Evolutionary conservation across 2,113 vertebrate species (phyloP).

Genomic region (Nothoprocta perdicaria): DNA sequence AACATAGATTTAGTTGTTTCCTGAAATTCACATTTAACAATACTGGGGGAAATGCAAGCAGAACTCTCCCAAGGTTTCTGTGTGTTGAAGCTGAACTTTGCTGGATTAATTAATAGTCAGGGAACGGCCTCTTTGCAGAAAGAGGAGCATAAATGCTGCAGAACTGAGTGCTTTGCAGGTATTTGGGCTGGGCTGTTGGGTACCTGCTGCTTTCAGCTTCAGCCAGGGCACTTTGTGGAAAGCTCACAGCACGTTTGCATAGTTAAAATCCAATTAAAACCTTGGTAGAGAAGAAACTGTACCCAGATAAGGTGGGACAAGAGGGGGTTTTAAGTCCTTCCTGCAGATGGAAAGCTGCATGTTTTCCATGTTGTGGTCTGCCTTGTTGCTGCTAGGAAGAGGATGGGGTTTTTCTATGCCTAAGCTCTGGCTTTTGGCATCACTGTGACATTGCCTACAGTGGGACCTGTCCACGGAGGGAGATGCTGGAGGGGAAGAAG

Average conservation of each 20-base stretch:
- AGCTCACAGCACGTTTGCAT: not conserved
- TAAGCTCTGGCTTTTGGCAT: not conserved
- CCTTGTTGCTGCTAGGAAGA: not conserved
- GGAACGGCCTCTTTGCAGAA: not conserved
- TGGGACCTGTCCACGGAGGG: not conserved
- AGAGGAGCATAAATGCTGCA: not conserved
- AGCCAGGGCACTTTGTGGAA: not conserved
- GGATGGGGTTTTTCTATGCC: not conserved
- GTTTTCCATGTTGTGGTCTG: not conserved
- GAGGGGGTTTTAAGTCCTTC: not conserved
- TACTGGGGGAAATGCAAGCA: accelerated
- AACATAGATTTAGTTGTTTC: not conserved
- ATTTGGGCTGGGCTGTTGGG: not conserved
- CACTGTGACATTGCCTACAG: not conserved
- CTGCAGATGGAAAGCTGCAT: not conserved
- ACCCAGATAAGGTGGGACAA: not conserved
- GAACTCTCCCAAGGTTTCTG: not conserved
- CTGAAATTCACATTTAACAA: not conserved
- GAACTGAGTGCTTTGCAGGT: not conserved
- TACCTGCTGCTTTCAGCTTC: not conserved
- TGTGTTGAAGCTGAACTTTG: not conserved
- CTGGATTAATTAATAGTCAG: not conserved
- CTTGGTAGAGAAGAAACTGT: not conserved
- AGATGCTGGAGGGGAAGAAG: not conserved
- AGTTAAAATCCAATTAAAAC: not conserved